These are phyloP conservation scores for Leucophenga maculata DNA, from an alignment of 2,888 invertebrate genomes.

Conservation along the genomic window DNA sequence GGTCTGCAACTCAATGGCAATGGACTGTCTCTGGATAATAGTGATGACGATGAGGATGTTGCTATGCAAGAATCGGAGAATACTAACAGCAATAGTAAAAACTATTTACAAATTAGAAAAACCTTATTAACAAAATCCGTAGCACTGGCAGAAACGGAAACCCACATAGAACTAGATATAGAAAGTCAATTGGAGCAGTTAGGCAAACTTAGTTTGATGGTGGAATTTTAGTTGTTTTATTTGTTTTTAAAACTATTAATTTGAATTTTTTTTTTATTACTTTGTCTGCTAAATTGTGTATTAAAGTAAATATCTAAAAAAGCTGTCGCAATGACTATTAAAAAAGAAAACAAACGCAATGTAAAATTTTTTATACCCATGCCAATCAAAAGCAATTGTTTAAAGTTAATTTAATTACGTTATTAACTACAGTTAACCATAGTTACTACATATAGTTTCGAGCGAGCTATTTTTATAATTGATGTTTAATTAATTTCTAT, in stretches of 20 bases:
- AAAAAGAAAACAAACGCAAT: no score
- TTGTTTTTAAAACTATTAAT: slow-evolving; percentile 3
- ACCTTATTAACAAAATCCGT: neutral
- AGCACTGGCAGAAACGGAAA: slow-evolving; percentile 35
- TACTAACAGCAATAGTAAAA: slow-evolving; percentile 2
- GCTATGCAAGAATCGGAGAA: slow-evolving; percentile 28
- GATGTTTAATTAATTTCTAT: no score
- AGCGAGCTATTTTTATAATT: no score
- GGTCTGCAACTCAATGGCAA: slow-evolving; percentile 39
- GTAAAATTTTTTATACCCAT: no score
- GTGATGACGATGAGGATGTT: slow-evolving; percentile 46
- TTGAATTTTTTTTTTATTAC: neutral
- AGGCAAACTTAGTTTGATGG: slow-evolving; percentile 46
- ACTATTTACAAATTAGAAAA: slow-evolving; percentile 3
- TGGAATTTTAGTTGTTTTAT: slow-evolving; percentile 11
- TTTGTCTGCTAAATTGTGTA: no score
- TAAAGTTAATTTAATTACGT: no score
- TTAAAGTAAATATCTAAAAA: no score
- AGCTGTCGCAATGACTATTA: no score
- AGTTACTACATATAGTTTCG: no score
- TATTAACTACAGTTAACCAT: no score
- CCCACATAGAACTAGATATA: slow-evolving; percentile 16
- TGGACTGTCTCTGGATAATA: slow-evolving; percentile 32
- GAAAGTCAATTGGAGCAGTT: slow-evolving; percentile 54
- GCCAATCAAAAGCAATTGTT: no score